Conservation (phyloP, 2,113 vertebrate species). For the Oreochromis niloticus region DNA sequence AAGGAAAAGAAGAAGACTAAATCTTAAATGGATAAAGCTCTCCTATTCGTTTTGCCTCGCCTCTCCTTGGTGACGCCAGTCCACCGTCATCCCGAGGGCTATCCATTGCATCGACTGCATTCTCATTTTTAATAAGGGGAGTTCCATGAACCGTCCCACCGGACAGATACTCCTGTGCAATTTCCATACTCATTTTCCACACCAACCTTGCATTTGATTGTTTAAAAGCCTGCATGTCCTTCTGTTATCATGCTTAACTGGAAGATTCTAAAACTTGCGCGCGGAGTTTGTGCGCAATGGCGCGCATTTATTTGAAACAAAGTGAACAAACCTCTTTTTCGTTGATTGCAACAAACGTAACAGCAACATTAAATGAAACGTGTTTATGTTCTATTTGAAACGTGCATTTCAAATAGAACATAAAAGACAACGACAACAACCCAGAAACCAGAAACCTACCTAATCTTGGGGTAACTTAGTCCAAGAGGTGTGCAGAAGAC, state of each 20-base stretch:
- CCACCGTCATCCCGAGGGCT: slow-evolving; percentile 62
- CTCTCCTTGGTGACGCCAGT: slow-evolving; percentile 71
- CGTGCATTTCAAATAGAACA: slow-evolving; percentile 66
- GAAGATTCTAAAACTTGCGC: neutral
- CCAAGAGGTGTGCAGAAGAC: slow-evolving; percentile 90
- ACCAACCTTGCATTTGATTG: neutral
- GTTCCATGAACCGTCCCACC: slow-evolving; percentile 58
- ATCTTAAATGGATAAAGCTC: slow-evolving; percentile 35
- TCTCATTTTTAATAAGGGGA: slow-evolving; percentile 65
- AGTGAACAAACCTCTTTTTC: neutral
- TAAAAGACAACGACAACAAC: neutral
- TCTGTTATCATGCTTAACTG: neutral
- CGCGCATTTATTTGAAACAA: neutral
- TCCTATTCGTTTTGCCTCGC: slow-evolving; percentile 59
- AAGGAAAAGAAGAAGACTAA: neutral
- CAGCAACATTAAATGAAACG: neutral
- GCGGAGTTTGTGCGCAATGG: slow-evolving; percentile 7
- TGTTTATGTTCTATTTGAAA: neutral
- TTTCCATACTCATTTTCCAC: slow-evolving; percentile 33
- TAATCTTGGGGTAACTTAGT: slow-evolving; percentile 89
- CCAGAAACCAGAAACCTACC: slow-evolving; percentile 80
- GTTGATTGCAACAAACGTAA: neutral
- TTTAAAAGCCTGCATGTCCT: neutral
- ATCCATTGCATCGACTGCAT: slow-evolving; percentile 44
- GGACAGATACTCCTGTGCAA: slow-evolving; percentile 34